A percentile compares a stretch with the other conserved stretches of the same genome.
Evolutionary conservation across 64 coral and sea anemone species (phyloP).

Genomic region (Pocillopora damicornis): DNA sequence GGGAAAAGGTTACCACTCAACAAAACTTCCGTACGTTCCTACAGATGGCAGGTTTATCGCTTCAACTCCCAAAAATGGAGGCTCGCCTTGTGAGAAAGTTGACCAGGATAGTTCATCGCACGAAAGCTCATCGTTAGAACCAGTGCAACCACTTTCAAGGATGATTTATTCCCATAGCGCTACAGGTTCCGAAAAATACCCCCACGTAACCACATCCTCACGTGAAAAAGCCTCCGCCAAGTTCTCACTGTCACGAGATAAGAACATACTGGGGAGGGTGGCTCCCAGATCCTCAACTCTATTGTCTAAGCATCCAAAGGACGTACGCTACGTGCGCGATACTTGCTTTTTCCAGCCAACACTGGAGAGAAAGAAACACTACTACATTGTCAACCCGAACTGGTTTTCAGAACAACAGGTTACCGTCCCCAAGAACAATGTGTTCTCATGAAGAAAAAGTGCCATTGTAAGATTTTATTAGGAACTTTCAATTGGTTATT

Average conservation of each 20-base stretch:
- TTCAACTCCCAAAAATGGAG: background rate
- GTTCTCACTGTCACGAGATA: background rate
- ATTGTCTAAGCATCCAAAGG: conserved; percentile 21
- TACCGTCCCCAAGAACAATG: conserved; percentile 32
- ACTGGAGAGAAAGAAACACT: conserved; percentile 37
- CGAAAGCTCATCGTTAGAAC: background rate
- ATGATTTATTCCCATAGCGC: background rate
- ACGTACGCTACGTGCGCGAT: conserved; percentile 24
- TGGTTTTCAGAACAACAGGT: conserved; percentile 56
- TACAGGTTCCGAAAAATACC: background rate
- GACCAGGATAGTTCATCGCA: background rate
- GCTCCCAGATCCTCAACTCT: conserved; percentile 13
- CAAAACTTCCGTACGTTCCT: background rate
- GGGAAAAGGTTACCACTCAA: background rate
- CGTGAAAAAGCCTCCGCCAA: background rate
- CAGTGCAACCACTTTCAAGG: background rate
- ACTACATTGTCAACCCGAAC: conserved; percentile 32
- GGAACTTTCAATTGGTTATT: too few relatives aligned
- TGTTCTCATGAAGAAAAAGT: conserved; percentile 21
- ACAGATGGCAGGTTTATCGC: too few relatives aligned
- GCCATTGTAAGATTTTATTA: background rate
- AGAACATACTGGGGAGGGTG: background rate
- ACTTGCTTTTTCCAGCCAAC: conserved; percentile 52
- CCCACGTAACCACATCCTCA: background rate
- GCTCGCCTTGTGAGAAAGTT: background rate